Evolutionary conservation across 2,797 vertebrate genomes (phyloP).

Genomic region (Pyrocephalus nanus): DNA sequence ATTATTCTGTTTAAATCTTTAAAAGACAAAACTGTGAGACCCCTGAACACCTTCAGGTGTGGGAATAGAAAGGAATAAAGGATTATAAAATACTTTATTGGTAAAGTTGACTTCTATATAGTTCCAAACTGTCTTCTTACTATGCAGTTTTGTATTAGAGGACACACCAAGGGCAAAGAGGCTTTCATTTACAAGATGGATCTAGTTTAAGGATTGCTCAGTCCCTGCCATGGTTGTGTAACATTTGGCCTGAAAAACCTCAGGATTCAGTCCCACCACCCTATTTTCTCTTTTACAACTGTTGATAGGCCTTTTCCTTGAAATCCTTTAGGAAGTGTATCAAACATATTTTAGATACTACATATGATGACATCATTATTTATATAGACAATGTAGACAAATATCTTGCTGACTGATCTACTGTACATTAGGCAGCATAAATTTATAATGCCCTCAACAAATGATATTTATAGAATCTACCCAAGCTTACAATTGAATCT

Average conservation of each 20-base stretch:
- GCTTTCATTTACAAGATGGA: background rate
- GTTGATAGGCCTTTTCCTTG: background rate
- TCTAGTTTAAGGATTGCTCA: background rate
- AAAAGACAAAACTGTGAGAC: background rate
- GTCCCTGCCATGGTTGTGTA: fast-evolving
- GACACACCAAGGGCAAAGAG: background rate
- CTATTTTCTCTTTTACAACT: background rate
- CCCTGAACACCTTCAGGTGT: background rate
- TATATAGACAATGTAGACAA: background rate
- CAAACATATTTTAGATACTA: background rate
- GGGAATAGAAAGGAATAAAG: background rate
- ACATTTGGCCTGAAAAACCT: background rate
- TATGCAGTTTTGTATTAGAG: background rate
- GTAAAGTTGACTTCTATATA: background rate
- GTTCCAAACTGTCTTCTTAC: background rate
- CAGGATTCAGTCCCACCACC: background rate
- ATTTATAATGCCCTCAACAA: background rate
- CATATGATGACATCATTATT: background rate
- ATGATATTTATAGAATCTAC: background rate
- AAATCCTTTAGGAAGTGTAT: background rate
- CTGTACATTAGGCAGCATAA: background rate
- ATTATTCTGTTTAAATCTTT: background rate
- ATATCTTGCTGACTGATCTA: background rate
- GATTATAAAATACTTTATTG: background rate
- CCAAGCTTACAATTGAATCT: background rate